A percentile compares a stretch with the other conserved stretches of the same genome.
Evolutionary conservation across 2,113 vertebrate genomes (phyloP).

Genomic region (Pyrgilauda ruficollis): DNA sequence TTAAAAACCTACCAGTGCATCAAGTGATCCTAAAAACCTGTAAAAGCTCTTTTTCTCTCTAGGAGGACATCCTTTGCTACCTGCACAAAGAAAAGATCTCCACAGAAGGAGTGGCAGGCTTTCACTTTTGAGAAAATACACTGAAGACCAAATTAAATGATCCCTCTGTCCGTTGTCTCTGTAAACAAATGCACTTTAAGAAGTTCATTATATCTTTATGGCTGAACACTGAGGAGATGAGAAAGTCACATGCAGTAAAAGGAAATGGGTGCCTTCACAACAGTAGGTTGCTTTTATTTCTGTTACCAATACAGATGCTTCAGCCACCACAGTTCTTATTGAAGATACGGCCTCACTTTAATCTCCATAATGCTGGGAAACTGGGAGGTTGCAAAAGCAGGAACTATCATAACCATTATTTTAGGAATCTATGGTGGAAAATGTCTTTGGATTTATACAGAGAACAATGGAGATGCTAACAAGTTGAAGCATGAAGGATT

Average conservation of each 20-base stretch:
- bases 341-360: not conserved
- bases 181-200: not conserved
- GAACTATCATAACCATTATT: not conserved
- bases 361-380: not conserved
- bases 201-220: not conserved
- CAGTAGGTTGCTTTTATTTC: not conserved
- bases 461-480: not conserved
- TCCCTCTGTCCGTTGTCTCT: not conserved
- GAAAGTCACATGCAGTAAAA: not conserved
- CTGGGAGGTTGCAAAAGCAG: not conserved
- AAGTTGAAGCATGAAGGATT: not conserved
- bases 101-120: not conserved
- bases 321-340: not conserved
- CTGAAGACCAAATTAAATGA: not conserved
- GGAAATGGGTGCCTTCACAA: not conserved
- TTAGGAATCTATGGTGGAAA: not conserved
- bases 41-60: not conserved
- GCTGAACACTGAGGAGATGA: not conserved
- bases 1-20: constrained; percentile 7
- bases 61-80: not conserved
- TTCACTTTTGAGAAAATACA: not conserved
- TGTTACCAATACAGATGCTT: not conserved
- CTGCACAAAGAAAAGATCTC: not conserved
- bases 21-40: constrained; percentile 1
- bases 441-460: not conserved